Conservation (phyloP, 2,888 invertebrate species). For the Cantharis lateralis region DNA sequence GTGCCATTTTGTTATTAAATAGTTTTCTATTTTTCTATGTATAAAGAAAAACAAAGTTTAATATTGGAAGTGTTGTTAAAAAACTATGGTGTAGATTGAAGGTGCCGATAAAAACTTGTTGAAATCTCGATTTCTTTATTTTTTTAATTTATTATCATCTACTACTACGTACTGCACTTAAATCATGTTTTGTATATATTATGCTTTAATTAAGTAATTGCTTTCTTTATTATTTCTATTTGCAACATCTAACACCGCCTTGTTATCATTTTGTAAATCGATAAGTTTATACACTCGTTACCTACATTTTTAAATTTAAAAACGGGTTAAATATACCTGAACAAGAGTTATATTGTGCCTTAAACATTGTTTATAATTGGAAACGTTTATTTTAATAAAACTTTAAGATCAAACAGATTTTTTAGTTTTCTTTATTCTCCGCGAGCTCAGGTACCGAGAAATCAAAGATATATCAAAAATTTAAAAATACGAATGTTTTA, state of each 20-base stretch:
- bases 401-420: conserved; percentile 33
- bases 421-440: background rate
- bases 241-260: conserved; percentile 12
- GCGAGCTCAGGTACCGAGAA: too few species aligned
- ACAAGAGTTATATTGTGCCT: conserved; percentile 47
- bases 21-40: conserved; percentile 8
- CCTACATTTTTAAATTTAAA: conserved; percentile 41
- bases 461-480: too few species aligned
- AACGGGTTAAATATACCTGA: conserved; percentile 46
- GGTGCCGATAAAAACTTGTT: background rate
- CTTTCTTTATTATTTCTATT: conserved; percentile 9
- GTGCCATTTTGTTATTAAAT: conserved; percentile 30
- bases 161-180: background rate
- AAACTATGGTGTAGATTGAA: background rate
- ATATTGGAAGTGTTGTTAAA: background rate
- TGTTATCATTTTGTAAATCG: conserved; percentile 13
- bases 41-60: background rate
- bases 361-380: conserved; percentile 42
- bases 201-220: conserved; percentile 18
- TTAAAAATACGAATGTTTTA: too few species aligned
- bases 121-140: background rate
- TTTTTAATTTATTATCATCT: background rate
- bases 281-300: conserved; percentile 40
- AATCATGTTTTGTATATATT: background rate
- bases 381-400: conserved; percentile 40